phyloP scores from a whole-genome alignment of 1,140 invertebrate genomes.

The Bombus pyrosoma region DNA sequence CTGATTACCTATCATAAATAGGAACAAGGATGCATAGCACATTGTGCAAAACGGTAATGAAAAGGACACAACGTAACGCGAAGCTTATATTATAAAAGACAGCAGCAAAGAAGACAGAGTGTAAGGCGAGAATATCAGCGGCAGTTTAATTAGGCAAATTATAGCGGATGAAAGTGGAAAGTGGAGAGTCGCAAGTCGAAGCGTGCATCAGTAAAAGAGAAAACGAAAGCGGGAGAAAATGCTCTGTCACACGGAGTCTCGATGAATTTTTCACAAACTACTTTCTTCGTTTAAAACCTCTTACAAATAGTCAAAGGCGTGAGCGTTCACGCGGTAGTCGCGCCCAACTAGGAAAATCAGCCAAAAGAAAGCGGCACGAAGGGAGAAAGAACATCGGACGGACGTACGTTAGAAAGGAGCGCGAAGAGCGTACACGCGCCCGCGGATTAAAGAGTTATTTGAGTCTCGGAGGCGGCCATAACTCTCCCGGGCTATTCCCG shows the following conservation, averaged over 20 bases:
- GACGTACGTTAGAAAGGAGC: constrained; percentile 54
- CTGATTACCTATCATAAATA: not conserved
- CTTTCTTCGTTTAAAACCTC: constrained; percentile 17
- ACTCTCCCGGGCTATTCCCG: constrained; percentile 81
- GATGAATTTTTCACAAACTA: constrained; percentile 39
- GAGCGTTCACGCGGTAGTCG: no score
- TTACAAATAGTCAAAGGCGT: constrained; percentile 7
- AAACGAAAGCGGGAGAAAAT: constrained; percentile 7
- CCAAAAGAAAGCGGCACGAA: constrained; percentile 15
- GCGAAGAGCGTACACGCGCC: constrained; percentile 69
- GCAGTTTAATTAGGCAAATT: constrained; percentile 13
- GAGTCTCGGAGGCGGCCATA: constrained; percentile 82
- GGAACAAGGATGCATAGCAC: no score
- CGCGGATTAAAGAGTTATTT: constrained; percentile 83
- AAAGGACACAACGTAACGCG: not conserved
- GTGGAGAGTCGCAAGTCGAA: not conserved
- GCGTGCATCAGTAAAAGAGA: not conserved
- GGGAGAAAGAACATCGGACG: constrained; percentile 14
- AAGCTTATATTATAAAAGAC: not conserved
- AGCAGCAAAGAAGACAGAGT: not conserved
- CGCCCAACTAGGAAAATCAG: constrained; percentile 13
- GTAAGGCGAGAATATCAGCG: not conserved
- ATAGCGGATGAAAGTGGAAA: not conserved
- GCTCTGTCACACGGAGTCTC: not conserved
- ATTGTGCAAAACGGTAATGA: not conserved